Evolutionary conservation across 2,888 invertebrate genomes (phyloP).

Genomic region (Asteroscopus sphinx): DNA sequence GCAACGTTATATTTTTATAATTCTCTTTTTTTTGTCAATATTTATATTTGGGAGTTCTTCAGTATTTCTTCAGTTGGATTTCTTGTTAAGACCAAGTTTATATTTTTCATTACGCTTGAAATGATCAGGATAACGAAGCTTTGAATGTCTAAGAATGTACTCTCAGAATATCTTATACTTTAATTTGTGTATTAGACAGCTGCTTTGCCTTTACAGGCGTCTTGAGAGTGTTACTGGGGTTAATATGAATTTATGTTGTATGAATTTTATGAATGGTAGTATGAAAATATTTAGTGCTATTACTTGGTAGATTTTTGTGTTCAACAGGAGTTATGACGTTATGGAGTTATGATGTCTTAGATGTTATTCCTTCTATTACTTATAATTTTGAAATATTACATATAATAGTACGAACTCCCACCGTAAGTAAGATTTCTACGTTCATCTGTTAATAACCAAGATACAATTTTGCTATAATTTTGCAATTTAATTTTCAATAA

Average conservation of each 20-base stretch:
- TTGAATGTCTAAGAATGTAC: constrained; percentile 21
- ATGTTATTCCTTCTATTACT: no score
- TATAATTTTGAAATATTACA: no score
- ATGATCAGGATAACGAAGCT: constrained; percentile 45
- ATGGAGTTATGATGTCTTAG: no score
- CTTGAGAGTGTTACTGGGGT: not conserved
- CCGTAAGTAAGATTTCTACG: no score
- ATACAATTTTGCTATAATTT: no score
- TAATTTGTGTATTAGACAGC: constrained; percentile 4
- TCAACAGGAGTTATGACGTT: no score
- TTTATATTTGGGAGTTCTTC: constrained; percentile 20
- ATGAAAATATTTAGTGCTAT: no score
- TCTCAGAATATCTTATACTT: constrained; percentile 3
- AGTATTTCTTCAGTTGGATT: constrained; percentile 19
- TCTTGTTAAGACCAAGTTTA: constrained; percentile 30
- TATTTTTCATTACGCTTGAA: constrained; percentile 40
- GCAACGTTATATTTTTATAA: not conserved
- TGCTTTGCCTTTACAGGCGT: constrained; percentile 7
- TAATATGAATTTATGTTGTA: not conserved
- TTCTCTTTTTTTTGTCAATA: constrained; percentile 17
- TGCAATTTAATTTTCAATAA: no score
- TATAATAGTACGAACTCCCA: no score
- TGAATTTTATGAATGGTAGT: no score
- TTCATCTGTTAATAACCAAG: no score
- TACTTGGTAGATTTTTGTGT: no score